A percentile compares a stretch with the other conserved stretches of the same genome.
Conservation (phyloP, 2,888 invertebrate species). For the Eutolmus rufibarbis region DNA sequence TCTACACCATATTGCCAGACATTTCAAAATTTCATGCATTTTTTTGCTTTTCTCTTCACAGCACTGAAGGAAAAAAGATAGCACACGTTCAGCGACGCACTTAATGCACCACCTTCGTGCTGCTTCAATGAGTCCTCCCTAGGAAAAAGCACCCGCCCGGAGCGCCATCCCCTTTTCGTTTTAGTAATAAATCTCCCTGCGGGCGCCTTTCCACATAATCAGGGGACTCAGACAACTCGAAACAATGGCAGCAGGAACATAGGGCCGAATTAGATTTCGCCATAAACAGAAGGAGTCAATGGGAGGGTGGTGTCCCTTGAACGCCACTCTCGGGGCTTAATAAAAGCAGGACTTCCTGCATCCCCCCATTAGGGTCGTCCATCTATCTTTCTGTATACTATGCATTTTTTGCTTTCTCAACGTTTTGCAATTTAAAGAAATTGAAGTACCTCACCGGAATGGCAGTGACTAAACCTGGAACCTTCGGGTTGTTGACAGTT, state of each 20-base stretch:
- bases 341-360: not conserved
- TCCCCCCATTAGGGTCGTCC: not conserved
- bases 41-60: not conserved
- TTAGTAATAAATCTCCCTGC: slow-evolving; percentile 9
- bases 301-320: not conserved
- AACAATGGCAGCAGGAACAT: not conserved
- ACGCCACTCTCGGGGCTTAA: not conserved
- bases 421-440: not conserved
- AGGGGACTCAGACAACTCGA: slow-evolving; percentile 30
- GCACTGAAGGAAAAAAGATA: not conserved
- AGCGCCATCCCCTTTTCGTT: not conserved
- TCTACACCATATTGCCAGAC: not conserved
- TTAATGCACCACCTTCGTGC: not conserved
- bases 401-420: not conserved
- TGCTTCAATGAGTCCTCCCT: not conserved
- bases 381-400: not conserved
- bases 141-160: not conserved
- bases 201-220: slow-evolving; percentile 20
- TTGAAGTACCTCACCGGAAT: not conserved
- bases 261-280: slow-evolving; percentile 13
- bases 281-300: slow-evolving; percentile 26
- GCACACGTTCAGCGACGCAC: slow-evolving; percentile 17
- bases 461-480: not conserved
- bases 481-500: slow-evolving; percentile 4
- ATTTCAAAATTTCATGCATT: not conserved